A percentile compares a stretch with the other conserved stretches of the same genome.
phyloP scores from a whole-genome alignment of 2,888 invertebrate genomes.

The Seira ritae region DNA sequence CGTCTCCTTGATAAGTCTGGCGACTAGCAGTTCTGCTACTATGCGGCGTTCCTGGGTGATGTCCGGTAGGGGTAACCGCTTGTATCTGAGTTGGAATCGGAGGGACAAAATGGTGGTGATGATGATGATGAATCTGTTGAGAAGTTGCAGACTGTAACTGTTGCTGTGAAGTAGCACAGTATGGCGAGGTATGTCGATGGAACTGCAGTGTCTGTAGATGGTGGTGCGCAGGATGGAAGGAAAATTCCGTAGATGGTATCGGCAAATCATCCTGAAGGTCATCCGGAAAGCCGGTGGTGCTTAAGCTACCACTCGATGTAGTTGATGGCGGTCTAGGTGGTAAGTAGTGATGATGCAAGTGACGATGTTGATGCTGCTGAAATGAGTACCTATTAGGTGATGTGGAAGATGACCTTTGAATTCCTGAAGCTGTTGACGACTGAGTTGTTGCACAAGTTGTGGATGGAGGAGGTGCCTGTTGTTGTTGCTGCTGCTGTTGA shows the following conservation, averaged over 20 bases:
- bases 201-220: slow-evolving; percentile 31
- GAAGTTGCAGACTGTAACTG: slow-evolving; percentile 17
- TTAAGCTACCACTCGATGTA: slow-evolving; percentile 44
- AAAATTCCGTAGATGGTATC: slow-evolving; percentile 17
- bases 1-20: slow-evolving; percentile 19
- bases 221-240: slow-evolving; percentile 48
- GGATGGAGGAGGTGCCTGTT: neutral
- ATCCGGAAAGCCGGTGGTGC: slow-evolving; percentile 51
- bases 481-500: slow-evolving; percentile 41
- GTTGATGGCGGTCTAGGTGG: slow-evolving; percentile 56
- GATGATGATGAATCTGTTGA: slow-evolving; percentile 29
- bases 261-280: slow-evolving; percentile 53
- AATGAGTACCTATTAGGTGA: slow-evolving; percentile 20
- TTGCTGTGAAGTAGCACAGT: slow-evolving; percentile 26
- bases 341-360: slow-evolving; percentile 31
- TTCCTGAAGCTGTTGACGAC: neutral
- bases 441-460: neutral
- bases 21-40: slow-evolving; percentile 37
- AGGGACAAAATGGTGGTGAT: slow-evolving; percentile 42
- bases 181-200: slow-evolving; percentile 45
- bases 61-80: neutral
- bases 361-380: slow-evolving; percentile 40
- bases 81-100: neutral
- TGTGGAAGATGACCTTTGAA: slow-evolving; percentile 3
- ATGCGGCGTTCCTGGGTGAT: slow-evolving; percentile 12